Conservation (phyloP, 2,888 invertebrate genomes). For the Herminia tarsipennalis region DNA sequence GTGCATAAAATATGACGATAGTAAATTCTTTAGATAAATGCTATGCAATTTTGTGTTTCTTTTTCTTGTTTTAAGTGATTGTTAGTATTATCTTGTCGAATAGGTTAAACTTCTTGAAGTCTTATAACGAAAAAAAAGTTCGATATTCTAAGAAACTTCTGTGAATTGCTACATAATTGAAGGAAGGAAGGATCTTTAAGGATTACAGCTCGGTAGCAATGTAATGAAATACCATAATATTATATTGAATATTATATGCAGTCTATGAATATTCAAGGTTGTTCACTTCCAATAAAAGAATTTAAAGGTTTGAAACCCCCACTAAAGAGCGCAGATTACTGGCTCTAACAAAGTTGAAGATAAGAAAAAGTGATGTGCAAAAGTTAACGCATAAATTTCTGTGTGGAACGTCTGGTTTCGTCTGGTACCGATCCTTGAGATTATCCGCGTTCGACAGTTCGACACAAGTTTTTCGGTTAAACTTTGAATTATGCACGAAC, state of each 20-base stretch:
- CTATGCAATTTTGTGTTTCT: too few species aligned
- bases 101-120: too few species aligned
- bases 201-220: too few species aligned
- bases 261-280: constrained; percentile 38
- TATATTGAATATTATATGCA: too few species aligned
- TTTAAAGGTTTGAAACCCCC: constrained; percentile 36
- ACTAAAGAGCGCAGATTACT: constrained; percentile 56
- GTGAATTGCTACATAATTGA: too few species aligned
- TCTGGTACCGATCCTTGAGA: constrained; percentile 71
- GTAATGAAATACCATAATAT: too few species aligned
- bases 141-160: too few species aligned
- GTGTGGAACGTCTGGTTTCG: constrained; percentile 71
- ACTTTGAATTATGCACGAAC: constrained; percentile 62
- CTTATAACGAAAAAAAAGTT: too few species aligned
- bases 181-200: too few species aligned
- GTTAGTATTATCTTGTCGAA: too few species aligned
- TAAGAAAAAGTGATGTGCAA: constrained; percentile 79
- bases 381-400: constrained; percentile 80
- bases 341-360: constrained; percentile 66
- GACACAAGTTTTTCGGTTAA: constrained; percentile 63
- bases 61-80: too few species aligned
- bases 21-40: constrained; percentile 7
- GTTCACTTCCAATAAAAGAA: constrained; percentile 38
- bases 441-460: constrained; percentile 77
- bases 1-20: constrained; percentile 29